phyloP scores from a whole-genome alignment of 2,113 vertebrate genomes.

The Channa maculata region DNA sequence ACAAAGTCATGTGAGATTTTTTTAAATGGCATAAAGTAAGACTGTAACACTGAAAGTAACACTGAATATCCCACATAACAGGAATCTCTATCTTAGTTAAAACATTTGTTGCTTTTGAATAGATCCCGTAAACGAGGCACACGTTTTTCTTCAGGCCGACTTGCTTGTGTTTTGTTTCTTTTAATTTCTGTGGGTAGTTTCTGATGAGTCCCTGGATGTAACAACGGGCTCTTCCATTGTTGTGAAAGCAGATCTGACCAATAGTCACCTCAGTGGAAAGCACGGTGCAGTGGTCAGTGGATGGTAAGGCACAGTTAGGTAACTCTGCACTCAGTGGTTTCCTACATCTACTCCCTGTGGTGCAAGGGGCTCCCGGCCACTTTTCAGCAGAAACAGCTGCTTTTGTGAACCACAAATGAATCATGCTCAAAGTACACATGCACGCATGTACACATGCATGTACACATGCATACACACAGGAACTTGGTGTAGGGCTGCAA shows the following conservation, averaged over 20 bases:
- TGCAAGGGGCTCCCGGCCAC: constrained; percentile 57
- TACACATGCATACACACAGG: constrained; percentile 42
- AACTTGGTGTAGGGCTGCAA: constrained; percentile 52
- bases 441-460: constrained; percentile 47
- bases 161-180: not conserved
- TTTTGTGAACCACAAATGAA: constrained; percentile 77
- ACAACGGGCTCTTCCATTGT: constrained; percentile 10
- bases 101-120: too few relatives aligned
- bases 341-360: constrained; percentile 31
- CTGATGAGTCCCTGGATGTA: not conserved
- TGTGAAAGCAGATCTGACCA: constrained; percentile 33
- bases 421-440: constrained; percentile 59
- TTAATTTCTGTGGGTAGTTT: constrained; percentile 1
- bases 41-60: too few relatives aligned
- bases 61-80: too few relatives aligned
- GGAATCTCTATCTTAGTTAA: too few relatives aligned
- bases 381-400: constrained; percentile 78
- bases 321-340: constrained; percentile 51
- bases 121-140: too few relatives aligned
- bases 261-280: constrained; percentile 41
- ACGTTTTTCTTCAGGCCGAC: not conserved
- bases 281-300: constrained; percentile 32
- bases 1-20: too few relatives aligned
- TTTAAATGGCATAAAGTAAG: too few relatives aligned
- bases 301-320: constrained; percentile 54